Percentiles rank a stretch among this genome's conserved stretches.
Evolutionary conservation across 2,888 invertebrate species (phyloP).

Genomic region (Caenorhabditis sp.): DNA sequence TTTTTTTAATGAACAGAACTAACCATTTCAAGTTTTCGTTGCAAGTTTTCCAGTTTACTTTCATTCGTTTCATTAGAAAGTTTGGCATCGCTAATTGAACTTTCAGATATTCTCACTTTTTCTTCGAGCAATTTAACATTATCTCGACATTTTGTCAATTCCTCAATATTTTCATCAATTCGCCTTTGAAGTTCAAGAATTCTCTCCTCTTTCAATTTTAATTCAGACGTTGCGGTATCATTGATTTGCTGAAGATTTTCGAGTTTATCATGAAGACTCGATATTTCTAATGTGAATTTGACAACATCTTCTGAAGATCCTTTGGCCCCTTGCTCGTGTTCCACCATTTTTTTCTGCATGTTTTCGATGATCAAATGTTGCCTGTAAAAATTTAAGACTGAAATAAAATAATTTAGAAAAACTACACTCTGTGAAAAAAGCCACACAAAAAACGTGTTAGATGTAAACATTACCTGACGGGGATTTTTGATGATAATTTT

Average conservation of each 20-base stretch:
- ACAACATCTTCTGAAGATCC: slow-evolving; percentile 8
- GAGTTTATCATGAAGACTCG: slow-evolving; percentile 11
- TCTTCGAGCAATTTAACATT: slow-evolving; percentile 30
- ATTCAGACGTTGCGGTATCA: not conserved
- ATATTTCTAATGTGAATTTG: not conserved
- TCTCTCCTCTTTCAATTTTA: slow-evolving; percentile 25
- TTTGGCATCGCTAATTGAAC: slow-evolving; percentile 29
- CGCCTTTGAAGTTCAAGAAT: slow-evolving; percentile 6
- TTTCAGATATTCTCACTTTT: slow-evolving; percentile 12
- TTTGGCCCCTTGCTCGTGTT: slow-evolving; percentile 43
- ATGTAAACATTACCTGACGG: not conserved
- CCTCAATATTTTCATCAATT: slow-evolving; percentile 39
- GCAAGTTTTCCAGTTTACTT: slow-evolving; percentile 30
- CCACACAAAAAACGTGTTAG: not conserved
- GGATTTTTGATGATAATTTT: not conserved
- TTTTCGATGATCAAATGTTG: slow-evolving; percentile 41
- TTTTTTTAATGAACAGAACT: not conserved
- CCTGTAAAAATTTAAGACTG: slow-evolving; percentile 12
- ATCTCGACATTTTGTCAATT: slow-evolving; percentile 27
- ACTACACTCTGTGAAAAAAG: not conserved
- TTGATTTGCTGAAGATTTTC: not conserved
- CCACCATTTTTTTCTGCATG: slow-evolving; percentile 51
- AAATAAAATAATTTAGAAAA: not conserved
- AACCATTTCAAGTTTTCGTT: slow-evolving; percentile 48
- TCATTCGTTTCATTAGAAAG: slow-evolving; percentile 44